Base-by-base conservation (phyloP, 2,797 vertebrate genomes). In the Mus caroli region DNA sequence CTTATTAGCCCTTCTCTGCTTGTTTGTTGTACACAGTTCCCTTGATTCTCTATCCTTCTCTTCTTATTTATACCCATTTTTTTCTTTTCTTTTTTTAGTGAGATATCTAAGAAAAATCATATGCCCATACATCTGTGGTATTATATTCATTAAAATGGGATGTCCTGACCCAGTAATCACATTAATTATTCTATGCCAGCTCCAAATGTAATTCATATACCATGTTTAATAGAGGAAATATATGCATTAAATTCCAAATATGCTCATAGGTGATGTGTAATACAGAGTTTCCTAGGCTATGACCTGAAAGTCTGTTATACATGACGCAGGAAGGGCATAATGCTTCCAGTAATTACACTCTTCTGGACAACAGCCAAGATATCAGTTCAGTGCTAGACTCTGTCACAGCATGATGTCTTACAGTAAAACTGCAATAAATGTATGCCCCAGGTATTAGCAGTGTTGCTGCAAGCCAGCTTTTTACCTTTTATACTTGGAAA, bases 121-220 rank as follows among this genome's bases (percentile, higher is more conserved):
- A 69, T 62, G 43, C 46, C 83, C 10, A 52, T 90, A 85, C 12
- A 83, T 67, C 52, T 90, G 64, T 34, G 50, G 3, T 1, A n/a
- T 97, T 37, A 92, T 12, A 85, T 58, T 46, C 26, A 64, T 85
- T 83, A 90, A 95, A 94, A 88, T 60, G n/a, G 19, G 69, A 87
- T 67, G 73, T 80, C 10, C 34, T 79, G 90, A 77, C 6, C 52
- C 31, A 58, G 15, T 58, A 37, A 86, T 94, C 62, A 94, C 40
- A 83, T 91, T 94, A 77, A 94, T 96, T 64, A 78, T 60, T 80
- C 34, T 14, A 50, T 90, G 64, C 56, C 92, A 71, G 86, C 43
- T 40, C 28, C 43, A 93, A 7, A 43, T 50, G 28, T 86, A 88
- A 75, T 67, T 56, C 73, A 95, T 85, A 92, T 62, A 69, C 85